These are phyloP conservation scores for Mesoligia furuncula DNA, from an alignment of 2,888 invertebrate genomes.

Conservation along the genomic window DNA sequence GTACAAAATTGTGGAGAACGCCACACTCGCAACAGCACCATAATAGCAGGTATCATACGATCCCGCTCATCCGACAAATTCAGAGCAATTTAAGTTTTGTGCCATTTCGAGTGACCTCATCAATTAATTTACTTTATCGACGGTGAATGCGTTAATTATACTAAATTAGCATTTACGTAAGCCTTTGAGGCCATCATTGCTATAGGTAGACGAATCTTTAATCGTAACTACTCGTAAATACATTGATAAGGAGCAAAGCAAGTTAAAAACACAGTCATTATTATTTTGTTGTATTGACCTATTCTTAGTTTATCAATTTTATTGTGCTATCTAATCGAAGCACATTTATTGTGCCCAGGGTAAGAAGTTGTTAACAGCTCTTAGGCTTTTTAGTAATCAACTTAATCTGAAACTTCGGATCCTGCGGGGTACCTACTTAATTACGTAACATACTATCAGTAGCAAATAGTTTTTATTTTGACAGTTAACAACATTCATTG, in stretches of 20 bases:
- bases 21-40: not conserved
- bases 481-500: too few relatives aligned
- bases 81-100: slow-evolving; percentile 77
- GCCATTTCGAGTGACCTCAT: slow-evolving; percentile 83
- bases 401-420: too few relatives aligned
- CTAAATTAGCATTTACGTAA: slow-evolving; percentile 75
- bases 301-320: not conserved
- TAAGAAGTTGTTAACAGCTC: too few relatives aligned
- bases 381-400: not conserved
- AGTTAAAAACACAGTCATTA: slow-evolving; percentile 14
- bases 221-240: slow-evolving; percentile 26
- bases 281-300: slow-evolving; percentile 17
- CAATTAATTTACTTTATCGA: slow-evolving; percentile 84
- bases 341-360: not conserved
- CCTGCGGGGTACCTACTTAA: too few relatives aligned
- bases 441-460: too few relatives aligned
- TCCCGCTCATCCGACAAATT: slow-evolving; percentile 72
- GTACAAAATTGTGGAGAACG: not conserved
- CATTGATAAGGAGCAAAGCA: slow-evolving; percentile 21
- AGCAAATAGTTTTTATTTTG: too few relatives aligned
- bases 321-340: not conserved
- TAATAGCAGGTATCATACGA: slow-evolving; percentile 33
- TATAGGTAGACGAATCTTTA: slow-evolving; percentile 45
- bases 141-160: slow-evolving; percentile 79
- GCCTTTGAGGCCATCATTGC: slow-evolving; percentile 48